Percentiles rank a stretch among this genome's conserved stretches.
Conservation (phyloP, 2,888 invertebrate genomes). For the Drosophila formosana region DNA sequence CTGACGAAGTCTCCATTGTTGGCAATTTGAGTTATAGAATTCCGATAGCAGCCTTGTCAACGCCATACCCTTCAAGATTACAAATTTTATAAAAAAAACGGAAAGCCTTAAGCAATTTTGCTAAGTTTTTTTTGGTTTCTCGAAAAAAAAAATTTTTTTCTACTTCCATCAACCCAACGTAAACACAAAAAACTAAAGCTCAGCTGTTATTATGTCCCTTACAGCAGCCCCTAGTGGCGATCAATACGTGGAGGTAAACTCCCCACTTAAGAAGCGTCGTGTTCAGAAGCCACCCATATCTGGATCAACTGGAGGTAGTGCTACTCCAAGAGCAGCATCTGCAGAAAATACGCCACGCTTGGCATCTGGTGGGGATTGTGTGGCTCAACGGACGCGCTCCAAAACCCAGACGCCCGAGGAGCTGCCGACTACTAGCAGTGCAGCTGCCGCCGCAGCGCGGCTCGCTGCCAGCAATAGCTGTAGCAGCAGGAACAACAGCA, state of each 20-base stretch:
- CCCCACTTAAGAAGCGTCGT: conserved; percentile 82
- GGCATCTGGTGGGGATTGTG: conserved; percentile 77
- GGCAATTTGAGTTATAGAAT: conserved; percentile 1
- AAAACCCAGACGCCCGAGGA: conserved; percentile 80
- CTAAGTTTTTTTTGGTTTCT: conserved; percentile 41
- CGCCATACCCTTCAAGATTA: conserved; percentile 23
- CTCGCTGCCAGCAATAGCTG: conserved; percentile 4
- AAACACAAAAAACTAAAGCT: conserved; percentile 9
- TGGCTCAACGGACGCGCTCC: conserved; percentile 84
- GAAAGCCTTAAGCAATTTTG: conserved; percentile 36
- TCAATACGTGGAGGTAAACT: conserved; percentile 67
- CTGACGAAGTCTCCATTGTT: conserved; percentile 13
- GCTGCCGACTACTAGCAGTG: conserved; percentile 68
- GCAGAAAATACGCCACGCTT: conserved; percentile 46
- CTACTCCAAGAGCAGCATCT: conserved; percentile 23
- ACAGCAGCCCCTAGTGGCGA: conserved; percentile 71
- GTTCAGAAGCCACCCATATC: conserved; percentile 49
- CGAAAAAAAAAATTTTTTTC: no score
- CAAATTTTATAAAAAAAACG: conserved; percentile 18
- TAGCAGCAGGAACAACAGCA: conserved; percentile 29
- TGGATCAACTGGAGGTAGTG: conserved; percentile 24
- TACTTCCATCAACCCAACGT: conserved; percentile 4
- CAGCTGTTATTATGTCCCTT: conserved; percentile 61
- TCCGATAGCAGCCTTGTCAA: conserved; percentile 9
- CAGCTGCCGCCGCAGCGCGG: conserved; percentile 59